phyloP scores from a whole-genome alignment of 2,888 invertebrate species.

The Unio pictorum region DNA sequence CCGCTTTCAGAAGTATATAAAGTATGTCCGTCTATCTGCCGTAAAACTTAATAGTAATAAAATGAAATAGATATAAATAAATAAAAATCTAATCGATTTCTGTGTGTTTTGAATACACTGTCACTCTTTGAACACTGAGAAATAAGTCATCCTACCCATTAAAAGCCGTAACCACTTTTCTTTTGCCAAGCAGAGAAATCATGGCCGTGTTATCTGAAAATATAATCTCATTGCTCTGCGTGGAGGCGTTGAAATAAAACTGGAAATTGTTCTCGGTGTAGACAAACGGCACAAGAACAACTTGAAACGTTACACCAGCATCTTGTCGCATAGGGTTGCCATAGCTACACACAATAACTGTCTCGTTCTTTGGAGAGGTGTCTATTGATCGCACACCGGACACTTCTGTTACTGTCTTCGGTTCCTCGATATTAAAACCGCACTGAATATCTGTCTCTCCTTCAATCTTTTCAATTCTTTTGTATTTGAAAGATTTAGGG shows the following conservation, averaged over 20 bases:
- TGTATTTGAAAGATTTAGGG: constrained; percentile 33
- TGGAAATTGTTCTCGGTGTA: constrained; percentile 18
- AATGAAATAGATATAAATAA: too few relatives aligned
- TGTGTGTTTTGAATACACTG: too few relatives aligned
- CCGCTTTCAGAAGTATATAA: too few relatives aligned
- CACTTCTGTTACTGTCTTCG: not conserved
- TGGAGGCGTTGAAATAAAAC: constrained; percentile 23
- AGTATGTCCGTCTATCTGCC: too few relatives aligned
- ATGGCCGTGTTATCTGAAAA: constrained; percentile 21
- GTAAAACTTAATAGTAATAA: too few relatives aligned
- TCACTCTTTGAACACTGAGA: not conserved
- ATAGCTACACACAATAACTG: constrained; percentile 17
- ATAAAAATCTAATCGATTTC: too few relatives aligned
- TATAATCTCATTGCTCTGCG: constrained; percentile 29
- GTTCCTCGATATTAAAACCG: constrained; percentile 5
- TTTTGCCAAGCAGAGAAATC: constrained; percentile 26
- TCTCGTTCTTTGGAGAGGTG: not conserved
- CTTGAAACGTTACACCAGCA: constrained; percentile 14
- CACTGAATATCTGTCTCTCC: constrained; percentile 27
- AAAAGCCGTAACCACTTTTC: constrained; percentile 31
- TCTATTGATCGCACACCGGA: not conserved
- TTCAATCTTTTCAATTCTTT: constrained; percentile 14
- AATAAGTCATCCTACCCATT: constrained; percentile 30
- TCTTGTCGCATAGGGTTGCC: constrained; percentile 26
- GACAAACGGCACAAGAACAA: constrained; percentile 25